Conservation (phyloP, 2,888 invertebrate species). For the Scaptomyza tumidula region DNA sequence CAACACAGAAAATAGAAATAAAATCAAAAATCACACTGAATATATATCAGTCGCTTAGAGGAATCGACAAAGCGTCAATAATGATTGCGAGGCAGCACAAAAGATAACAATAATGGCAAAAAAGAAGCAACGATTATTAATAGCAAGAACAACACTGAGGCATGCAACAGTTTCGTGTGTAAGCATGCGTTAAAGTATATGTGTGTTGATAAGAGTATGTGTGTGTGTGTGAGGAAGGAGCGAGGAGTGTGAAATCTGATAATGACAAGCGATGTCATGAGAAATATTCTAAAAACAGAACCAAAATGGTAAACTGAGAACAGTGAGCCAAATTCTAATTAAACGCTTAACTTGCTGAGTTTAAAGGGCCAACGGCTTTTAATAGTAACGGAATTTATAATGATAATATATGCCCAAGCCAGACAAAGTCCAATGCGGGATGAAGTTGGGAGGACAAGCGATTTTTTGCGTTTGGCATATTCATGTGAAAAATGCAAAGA, state of each 20-base stretch:
- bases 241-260: constrained; percentile 24
- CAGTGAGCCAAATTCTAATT: constrained; percentile 43
- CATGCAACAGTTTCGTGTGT: constrained; percentile 68
- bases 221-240: constrained; percentile 5
- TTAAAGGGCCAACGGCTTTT: constrained; percentile 17
- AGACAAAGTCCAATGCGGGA: not conserved
- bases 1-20: not conserved
- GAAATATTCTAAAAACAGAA: constrained; percentile 33
- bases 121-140: constrained; percentile 37
- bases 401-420: constrained; percentile 51
- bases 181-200: constrained; percentile 7
- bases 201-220: constrained; percentile 1
- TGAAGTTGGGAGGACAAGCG: not conserved
- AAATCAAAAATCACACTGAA: constrained; percentile 4
- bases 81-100: constrained; percentile 25
- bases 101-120: constrained; percentile 19
- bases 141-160: constrained; percentile 30
- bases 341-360: constrained; percentile 19
- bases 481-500: constrained; percentile 67
- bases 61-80: constrained; percentile 30
- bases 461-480: constrained; percentile 18
- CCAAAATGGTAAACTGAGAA: constrained; percentile 4
- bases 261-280: constrained; percentile 31
- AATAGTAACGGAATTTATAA: constrained; percentile 35
- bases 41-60: not conserved